phyloP scores from a whole-genome alignment of 2,888 invertebrate genomes.

The Linnaemya vulpina region DNA sequence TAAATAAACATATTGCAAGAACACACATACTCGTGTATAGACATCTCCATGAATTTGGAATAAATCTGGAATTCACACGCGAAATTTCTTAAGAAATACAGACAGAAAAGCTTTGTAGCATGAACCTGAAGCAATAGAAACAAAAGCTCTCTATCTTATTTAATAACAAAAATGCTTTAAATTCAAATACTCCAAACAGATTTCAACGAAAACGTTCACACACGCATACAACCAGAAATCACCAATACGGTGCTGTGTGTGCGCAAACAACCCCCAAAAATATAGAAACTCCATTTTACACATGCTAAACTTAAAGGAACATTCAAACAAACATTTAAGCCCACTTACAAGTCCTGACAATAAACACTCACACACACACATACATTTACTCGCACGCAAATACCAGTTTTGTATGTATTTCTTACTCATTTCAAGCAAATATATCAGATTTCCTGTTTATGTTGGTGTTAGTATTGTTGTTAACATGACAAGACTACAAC shows the following conservation, averaged over 20 bases:
- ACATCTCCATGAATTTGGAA: neutral
- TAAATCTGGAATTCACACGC: neutral
- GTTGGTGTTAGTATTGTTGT: conserved; percentile 75
- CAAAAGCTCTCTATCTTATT: conserved; percentile 47
- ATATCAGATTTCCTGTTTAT: conserved; percentile 66
- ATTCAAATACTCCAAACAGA: conserved; percentile 2
- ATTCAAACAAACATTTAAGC: conserved; percentile 33
- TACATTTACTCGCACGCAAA: neutral
- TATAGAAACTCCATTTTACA: conserved; percentile 45
- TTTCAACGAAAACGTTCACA: neutral
- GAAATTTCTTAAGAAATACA: conserved; percentile 30
- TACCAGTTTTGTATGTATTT: conserved; percentile 14
- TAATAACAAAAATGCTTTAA: conserved; percentile 52
- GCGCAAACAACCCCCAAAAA: conserved; percentile 45
- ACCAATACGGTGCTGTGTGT: neutral
- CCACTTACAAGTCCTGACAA: conserved; percentile 4
- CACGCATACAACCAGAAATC: neutral
- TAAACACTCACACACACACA: neutral
- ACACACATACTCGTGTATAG: neutral
- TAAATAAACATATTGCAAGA: conserved; percentile 63
- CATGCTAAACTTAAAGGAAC: conserved; percentile 9
- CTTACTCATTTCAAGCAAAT: conserved; percentile 44
- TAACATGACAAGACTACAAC: conserved; percentile 76
- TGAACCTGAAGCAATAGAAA: conserved; percentile 7
- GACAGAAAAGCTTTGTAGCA: conserved; percentile 40